phyloP scores from a whole-genome alignment of 2,888 invertebrate species.

The Hypomecis punctinalis region DNA sequence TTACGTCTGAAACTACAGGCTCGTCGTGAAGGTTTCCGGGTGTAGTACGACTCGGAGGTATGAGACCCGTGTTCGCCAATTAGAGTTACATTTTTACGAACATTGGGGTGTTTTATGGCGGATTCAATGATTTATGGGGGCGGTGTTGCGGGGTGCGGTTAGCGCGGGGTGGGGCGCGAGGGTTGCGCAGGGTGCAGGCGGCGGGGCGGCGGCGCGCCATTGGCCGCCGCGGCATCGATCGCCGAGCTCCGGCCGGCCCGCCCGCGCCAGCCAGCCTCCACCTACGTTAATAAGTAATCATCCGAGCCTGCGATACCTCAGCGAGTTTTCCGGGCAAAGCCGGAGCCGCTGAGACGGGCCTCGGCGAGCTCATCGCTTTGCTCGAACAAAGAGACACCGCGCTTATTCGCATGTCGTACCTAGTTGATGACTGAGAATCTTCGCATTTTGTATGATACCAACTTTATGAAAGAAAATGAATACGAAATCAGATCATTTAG shows the following conservation, averaged over 20 bases:
- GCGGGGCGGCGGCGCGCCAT: conserved; percentile 80
- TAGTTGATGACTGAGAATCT: too few species aligned
- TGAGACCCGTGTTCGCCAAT: conserved; percentile 80
- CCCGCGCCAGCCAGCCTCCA: conserved; percentile 82
- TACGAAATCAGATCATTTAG: too few species aligned
- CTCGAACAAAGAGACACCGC: conserved; percentile 79
- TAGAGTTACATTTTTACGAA: conserved; percentile 84
- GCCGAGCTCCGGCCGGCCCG: conserved; percentile 79
- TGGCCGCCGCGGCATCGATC: conserved; percentile 84
- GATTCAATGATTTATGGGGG: conserved; percentile 85
- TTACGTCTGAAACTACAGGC: conserved; percentile 69
- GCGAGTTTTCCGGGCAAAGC: conserved; percentile 81
- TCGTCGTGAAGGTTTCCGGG: conserved; percentile 60
- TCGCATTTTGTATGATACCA: too few species aligned
- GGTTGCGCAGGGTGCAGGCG: conserved; percentile 75
- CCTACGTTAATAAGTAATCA: conserved; percentile 86
- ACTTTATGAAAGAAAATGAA: too few species aligned
- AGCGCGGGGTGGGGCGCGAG: conserved; percentile 66
- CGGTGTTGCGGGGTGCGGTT: conserved; percentile 76
- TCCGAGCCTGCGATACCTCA: conserved; percentile 83
- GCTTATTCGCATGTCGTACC: conserved; percentile 29
- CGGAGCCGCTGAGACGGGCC: conserved; percentile 78
- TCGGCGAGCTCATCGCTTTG: conserved; percentile 78
- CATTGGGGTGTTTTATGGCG: conserved; percentile 83
- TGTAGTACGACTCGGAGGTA: conserved; percentile 73